Evolutionary conservation across 2,113 vertebrate genomes (phyloP).

Genomic region (Engystomops pustulosus): DNA sequence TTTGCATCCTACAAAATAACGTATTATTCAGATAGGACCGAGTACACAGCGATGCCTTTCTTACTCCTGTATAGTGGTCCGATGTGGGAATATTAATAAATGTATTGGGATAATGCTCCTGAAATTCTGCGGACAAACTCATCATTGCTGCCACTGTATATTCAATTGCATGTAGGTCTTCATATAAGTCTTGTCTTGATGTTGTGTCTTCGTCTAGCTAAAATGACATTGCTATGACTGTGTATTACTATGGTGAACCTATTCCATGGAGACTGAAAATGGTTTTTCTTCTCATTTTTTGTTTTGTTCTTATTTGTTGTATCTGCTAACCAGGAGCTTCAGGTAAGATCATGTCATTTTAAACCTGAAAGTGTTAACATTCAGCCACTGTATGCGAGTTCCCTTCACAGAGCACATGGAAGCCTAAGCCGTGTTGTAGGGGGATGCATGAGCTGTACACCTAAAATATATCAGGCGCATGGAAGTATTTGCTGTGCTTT

Average conservation of each 20-base stretch:
- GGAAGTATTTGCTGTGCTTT: conserved; percentile 45
- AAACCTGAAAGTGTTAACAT: conserved; percentile 68
- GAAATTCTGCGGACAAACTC: neutral
- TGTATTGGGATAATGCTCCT: too few relatives aligned
- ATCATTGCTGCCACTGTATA: neutral
- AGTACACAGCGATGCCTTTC: too few relatives aligned
- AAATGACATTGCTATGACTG: conserved; percentile 43
- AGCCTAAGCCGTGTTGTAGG: neutral
- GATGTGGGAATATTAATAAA: too few relatives aligned
- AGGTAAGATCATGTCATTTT: conserved; percentile 84
- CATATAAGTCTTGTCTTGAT: neutral
- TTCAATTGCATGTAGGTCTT: neutral
- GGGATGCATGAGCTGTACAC: conserved; percentile 19
- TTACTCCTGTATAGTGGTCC: too few relatives aligned
- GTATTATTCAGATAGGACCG: too few relatives aligned
- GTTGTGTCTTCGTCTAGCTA: conserved; percentile 55
- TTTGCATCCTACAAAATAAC: too few relatives aligned
- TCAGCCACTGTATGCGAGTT: conserved; percentile 40
- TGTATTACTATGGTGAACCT: conserved; percentile 24
- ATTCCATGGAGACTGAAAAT: conserved; percentile 72
- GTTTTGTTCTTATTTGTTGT: conserved; percentile 80
- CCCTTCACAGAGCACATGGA: conserved; percentile 20
- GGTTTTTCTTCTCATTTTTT: conserved; percentile 78
- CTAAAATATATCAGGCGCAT: conserved; percentile 31
- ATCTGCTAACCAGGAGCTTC: conserved; percentile 91